A percentile compares a stretch with the other conserved stretches of the same genome.
phyloP scores from a whole-genome alignment of 92 coral and sea anemone species.

The Nematostella vectensis region DNA sequence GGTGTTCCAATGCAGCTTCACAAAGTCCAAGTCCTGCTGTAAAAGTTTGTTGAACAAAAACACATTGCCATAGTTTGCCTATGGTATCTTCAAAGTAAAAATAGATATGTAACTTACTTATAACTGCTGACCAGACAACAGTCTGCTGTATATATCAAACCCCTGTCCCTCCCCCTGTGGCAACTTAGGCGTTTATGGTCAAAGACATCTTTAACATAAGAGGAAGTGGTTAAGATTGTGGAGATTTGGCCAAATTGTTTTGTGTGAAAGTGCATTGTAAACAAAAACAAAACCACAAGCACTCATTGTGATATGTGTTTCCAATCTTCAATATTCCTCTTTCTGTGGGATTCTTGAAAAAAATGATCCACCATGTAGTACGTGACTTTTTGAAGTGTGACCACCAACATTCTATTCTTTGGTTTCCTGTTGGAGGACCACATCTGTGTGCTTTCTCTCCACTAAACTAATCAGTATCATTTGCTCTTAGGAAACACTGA shows the following conservation, averaged over 20 bases:
- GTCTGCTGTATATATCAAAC: too few relatives aligned
- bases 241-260: too few relatives aligned
- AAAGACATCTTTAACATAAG: too few relatives aligned
- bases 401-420: constrained; percentile 24
- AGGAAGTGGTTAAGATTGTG: too few relatives aligned
- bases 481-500: constrained; percentile 20
- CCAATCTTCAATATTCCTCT: constrained; percentile 7
- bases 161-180: too few relatives aligned
- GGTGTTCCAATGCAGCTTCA: not conserved
- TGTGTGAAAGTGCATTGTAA: not conserved
- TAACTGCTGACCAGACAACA: too few relatives aligned
- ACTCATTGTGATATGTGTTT: constrained; percentile 2
- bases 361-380: constrained; percentile 22
- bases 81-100: too few relatives aligned
- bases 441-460: constrained; percentile 22
- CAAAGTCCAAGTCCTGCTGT: not conserved
- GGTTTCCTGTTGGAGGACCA: constrained; percentile 18
- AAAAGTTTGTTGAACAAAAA: not conserved
- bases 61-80: too few relatives aligned
- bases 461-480: constrained; percentile 11
- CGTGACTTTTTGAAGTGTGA: constrained; percentile 12
- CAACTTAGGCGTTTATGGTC: too few relatives aligned
- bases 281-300: constrained; percentile 25
- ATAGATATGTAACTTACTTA: too few relatives aligned
- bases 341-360: constrained; percentile 15